Evolutionary conservation across 2,113 vertebrate genomes (phyloP), one percentile per base, ranked within the genome.

Genomic region (Salvelinus alpinus): DNA sequence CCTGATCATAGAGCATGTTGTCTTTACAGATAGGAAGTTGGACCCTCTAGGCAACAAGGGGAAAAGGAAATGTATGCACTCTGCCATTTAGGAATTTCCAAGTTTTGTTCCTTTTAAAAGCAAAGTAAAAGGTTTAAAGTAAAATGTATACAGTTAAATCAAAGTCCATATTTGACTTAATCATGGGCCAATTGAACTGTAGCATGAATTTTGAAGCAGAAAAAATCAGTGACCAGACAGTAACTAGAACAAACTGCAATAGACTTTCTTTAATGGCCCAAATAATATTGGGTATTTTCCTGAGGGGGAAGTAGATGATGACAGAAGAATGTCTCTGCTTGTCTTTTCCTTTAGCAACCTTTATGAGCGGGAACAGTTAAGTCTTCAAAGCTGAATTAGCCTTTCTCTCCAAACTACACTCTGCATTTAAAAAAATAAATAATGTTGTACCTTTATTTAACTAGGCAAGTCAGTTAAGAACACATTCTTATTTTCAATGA

Each of bases 51-150:
- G 90, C 86, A 70, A 70, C 73, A 48, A 70, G 29, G 65, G 54
- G 51, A 38, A 70, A 31, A n/a, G 6, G 31, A 20, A 66, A 38
- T 60, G 54, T 65, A 84, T 77, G 47, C 72, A 82, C 87, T 82
- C 54, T 82, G 62, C 65, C 73, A 67, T 87, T 78, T 76, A 78
- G 85, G 78, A 84, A 84, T 85, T 87, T 87, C 80, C 83, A 74
- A 57, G 67, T 83, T 85, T 78, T 76, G 44, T 70, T 71, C 70
- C 44, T 73, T 73, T 84, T 73, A 70, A 75, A 44, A 44, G 38
- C 38, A 44, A 44, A 38, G 38, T 38, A 38, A 38, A 44, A 84
- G 54, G 60, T 16, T 65, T 27, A 12, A 24, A 14, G 64, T 29
- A 11, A 44, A 44, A 44, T 29, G 14, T 25, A 29, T 14, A 66